Conservation (phyloP, 2,888 invertebrate genomes). For the Abrostola tripartita region DNA sequence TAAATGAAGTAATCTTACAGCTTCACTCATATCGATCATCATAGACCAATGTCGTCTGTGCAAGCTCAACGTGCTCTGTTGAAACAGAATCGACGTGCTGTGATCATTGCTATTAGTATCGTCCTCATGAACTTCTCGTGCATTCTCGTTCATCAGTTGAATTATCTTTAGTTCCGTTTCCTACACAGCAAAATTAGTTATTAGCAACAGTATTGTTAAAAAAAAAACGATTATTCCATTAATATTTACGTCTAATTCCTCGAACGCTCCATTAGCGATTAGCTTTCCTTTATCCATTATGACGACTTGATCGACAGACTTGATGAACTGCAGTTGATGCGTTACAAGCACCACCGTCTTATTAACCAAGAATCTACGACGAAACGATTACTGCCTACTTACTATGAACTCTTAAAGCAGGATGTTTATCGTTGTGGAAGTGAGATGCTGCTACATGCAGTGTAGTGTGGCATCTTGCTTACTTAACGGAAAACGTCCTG, state of each 20-base stretch:
- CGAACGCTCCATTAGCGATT: slow-evolving; percentile 75
- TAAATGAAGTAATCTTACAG: slow-evolving; percentile 59
- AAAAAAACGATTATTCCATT: neutral
- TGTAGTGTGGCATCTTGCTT: too few relatives aligned
- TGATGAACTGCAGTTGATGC: slow-evolving; percentile 94
- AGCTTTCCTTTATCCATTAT: slow-evolving; percentile 81
- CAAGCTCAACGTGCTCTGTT: slow-evolving; percentile 72
- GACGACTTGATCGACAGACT: slow-evolving; percentile 89
- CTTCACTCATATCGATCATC: slow-evolving; percentile 68
- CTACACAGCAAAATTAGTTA: slow-evolving; percentile 53
- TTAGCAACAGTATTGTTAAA: too few relatives aligned
- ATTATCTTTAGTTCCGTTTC: slow-evolving; percentile 76
- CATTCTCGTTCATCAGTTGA: slow-evolving; percentile 76
- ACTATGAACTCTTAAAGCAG: too few relatives aligned
- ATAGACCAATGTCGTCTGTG: slow-evolving; percentile 71
- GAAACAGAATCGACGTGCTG: slow-evolving; percentile 56
- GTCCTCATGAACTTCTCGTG: slow-evolving; percentile 74
- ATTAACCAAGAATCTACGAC: slow-evolving; percentile 85
- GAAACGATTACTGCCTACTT: slow-evolving; percentile 9
- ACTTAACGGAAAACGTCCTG: too few relatives aligned
- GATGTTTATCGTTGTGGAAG: too few relatives aligned
- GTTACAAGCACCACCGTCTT: slow-evolving; percentile 93
- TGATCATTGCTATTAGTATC: slow-evolving; percentile 58
- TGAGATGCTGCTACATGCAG: too few relatives aligned
- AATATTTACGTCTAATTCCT: slow-evolving; percentile 74